A percentile compares a stretch with the other conserved stretches of the same genome.
phyloP scores from a whole-genome alignment of 2,888 invertebrate genomes.

The Eupithecia centaureata region DNA sequence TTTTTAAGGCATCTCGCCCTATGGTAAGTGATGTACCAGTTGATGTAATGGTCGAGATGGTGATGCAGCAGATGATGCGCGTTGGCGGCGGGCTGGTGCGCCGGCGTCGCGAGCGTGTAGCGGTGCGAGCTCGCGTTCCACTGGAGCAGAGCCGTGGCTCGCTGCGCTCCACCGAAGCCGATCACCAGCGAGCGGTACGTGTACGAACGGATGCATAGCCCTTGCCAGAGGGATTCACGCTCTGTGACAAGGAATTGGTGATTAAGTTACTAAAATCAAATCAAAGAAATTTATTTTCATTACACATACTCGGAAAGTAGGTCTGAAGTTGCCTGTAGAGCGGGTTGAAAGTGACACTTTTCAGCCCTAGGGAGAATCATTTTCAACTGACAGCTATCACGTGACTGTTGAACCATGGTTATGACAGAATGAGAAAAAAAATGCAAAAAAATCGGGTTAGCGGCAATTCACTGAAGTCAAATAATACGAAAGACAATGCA shows the following conservation, averaged over 20 bases:
- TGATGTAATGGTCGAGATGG: slow-evolving; percentile 94
- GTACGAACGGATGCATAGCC: slow-evolving; percentile 93
- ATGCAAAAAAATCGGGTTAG: too few species aligned
- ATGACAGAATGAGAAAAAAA: too few species aligned
- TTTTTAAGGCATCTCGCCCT: too few species aligned
- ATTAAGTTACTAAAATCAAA: neutral
- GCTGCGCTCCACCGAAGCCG: slow-evolving; percentile 64
- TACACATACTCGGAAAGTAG: too few species aligned
- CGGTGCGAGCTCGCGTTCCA: slow-evolving; percentile 95
- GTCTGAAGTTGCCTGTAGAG: too few species aligned
- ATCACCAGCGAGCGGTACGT: slow-evolving; percentile 95
- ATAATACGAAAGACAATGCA: too few species aligned
- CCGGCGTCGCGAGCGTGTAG: slow-evolving; percentile 91
- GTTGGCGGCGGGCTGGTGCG: slow-evolving; percentile 91
- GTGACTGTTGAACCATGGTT: too few species aligned
- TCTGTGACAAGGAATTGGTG: slow-evolving; percentile 70
- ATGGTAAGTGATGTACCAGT: slow-evolving; percentile 83
- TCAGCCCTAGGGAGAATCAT: too few species aligned
- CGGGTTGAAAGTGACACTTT: too few species aligned
- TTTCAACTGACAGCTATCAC: too few species aligned
- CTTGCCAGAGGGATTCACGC: slow-evolving; percentile 79
- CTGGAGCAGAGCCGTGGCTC: slow-evolving; percentile 42
- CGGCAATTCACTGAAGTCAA: too few species aligned
- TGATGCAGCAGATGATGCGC: slow-evolving; percentile 95
- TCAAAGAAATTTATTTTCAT: too few species aligned